These are phyloP conservation scores for Poecile atricapillus DNA, from an alignment of 2,113 vertebrate species.

Conservation along the genomic window DNA sequence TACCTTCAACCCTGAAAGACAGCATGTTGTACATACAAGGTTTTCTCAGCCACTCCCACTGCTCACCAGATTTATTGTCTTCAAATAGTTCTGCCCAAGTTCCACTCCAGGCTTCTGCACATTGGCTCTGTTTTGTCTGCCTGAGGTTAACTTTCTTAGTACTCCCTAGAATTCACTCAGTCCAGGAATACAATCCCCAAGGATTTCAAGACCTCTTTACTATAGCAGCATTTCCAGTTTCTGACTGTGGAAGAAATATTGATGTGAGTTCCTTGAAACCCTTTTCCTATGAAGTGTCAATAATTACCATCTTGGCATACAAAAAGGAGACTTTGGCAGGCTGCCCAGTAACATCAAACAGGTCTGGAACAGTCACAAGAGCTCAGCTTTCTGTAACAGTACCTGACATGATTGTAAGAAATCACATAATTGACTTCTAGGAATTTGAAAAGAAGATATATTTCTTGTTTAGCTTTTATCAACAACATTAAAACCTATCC, in stretches of 20 bases:
- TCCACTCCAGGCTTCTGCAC: neutral
- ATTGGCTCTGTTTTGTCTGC: neutral
- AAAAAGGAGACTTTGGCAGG: conserved; percentile 71
- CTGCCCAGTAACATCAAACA: conserved; percentile 70
- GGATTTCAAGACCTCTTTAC: conserved; percentile 53
- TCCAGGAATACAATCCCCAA: conserved; percentile 35
- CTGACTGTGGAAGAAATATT: conserved; percentile 70
- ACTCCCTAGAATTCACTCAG: neutral
- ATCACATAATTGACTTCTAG: conserved; percentile 74
- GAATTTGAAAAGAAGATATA: conserved; percentile 32
- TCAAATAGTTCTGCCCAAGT: neutral
- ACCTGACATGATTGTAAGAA: conserved; percentile 73
- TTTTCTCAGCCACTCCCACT: neutral
- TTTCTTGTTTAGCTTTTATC: conserved; percentile 1
- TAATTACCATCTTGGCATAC: conserved; percentile 71
- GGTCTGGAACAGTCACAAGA: conserved; percentile 69
- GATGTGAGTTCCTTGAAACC: conserved; percentile 73
- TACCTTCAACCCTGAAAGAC: neutral
- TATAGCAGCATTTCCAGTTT: conserved; percentile 60
- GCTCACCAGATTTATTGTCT: neutral
- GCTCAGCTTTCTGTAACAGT: conserved; percentile 73
- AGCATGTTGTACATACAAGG: neutral
- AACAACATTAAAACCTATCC: neutral
- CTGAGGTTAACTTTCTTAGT: neutral
- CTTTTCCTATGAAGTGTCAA: conserved; percentile 69